phyloP scores from a whole-genome alignment of 2,888 invertebrate species.

The Tetramorium bicarinatum region DNA sequence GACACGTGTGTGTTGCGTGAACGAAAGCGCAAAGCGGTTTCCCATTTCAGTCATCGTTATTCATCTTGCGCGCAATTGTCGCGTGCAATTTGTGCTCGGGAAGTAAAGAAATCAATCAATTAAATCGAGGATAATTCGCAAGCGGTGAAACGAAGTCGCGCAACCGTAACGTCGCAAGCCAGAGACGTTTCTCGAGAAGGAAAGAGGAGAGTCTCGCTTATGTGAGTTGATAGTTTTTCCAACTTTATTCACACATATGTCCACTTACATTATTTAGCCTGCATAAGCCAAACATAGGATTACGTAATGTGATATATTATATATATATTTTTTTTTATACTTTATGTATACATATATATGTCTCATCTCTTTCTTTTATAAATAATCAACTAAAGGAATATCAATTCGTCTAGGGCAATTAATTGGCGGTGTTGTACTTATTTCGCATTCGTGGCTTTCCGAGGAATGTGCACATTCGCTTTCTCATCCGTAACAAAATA shows the following conservation, averaged over 20 bases:
- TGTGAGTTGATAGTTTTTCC: conserved; percentile 73
- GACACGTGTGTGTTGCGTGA: conserved; percentile 51
- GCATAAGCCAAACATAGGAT: conserved; percentile 84
- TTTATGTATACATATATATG: conserved; percentile 68
- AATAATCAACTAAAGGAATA: conserved; percentile 80
- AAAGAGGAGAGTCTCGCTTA: conserved; percentile 47
- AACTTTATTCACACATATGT: conserved; percentile 86
- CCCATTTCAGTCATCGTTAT: conserved; percentile 1
- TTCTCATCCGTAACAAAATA: conserved; percentile 65
- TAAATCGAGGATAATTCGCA: conserved; percentile 3
- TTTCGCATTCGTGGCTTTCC: conserved; percentile 75
- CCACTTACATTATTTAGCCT: conserved; percentile 85
- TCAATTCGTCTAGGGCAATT: conserved; percentile 78
- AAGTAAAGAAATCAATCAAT: conserved; percentile 7
- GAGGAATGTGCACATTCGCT: conserved; percentile 86
- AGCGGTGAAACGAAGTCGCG: conserved; percentile 17
- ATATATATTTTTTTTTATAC: conserved; percentile 54
- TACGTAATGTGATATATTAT: conserved; percentile 83
- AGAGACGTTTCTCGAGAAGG: conserved; percentile 21
- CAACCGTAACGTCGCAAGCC: conserved; percentile 1
- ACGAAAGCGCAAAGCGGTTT: conserved; percentile 47
- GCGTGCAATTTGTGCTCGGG: conserved; percentile 28
- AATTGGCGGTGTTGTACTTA: conserved; percentile 86
- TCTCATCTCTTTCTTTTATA: conserved; percentile 72
- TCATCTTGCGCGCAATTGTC: conserved; percentile 4